Percentiles rank a stretch among this genome's conserved stretches.
These are phyloP conservation scores for Procavia capensis DNA, from an alignment of 2,113 vertebrate species.

Conservation along the genomic window DNA sequence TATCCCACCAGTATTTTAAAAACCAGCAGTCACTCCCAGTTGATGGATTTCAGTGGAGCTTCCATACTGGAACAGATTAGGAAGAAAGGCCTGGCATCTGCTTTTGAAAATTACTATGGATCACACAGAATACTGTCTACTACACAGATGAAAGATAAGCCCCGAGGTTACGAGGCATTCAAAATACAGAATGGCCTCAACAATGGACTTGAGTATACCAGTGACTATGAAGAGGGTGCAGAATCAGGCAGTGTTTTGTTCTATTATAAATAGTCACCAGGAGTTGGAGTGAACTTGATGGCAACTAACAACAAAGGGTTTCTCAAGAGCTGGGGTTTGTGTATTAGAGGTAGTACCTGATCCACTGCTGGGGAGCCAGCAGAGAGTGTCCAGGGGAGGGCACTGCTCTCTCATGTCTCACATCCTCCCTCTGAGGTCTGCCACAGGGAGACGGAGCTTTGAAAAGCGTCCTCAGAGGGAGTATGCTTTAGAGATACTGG, in stretches of 20 bases:
- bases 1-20: not conserved
- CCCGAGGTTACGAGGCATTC: not conserved
- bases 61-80: not conserved
- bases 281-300: not conserved
- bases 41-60: not conserved
- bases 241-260: not conserved
- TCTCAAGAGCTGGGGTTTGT: not conserved
- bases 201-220: not conserved
- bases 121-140: not conserved
- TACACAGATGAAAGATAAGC: not conserved
- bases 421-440: fast-evolving
- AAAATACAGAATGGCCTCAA: not conserved
- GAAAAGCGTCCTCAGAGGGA: fast-evolving
- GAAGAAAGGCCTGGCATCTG: not conserved
- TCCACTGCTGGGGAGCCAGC: too few species aligned
- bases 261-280: not conserved
- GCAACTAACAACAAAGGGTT: not conserved
- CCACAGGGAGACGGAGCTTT: fast-evolving
- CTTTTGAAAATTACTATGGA: not conserved
- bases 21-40: not conserved
- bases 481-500: not conserved
- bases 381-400: constrained; percentile 28
- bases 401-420: not conserved
- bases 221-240: not conserved
- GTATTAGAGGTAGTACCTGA: too few species aligned